Evolutionary conservation across 2,888 invertebrate genomes (phyloP), one percentile per base, ranked within the genome.

Genomic region (Phengaris arion): DNA sequence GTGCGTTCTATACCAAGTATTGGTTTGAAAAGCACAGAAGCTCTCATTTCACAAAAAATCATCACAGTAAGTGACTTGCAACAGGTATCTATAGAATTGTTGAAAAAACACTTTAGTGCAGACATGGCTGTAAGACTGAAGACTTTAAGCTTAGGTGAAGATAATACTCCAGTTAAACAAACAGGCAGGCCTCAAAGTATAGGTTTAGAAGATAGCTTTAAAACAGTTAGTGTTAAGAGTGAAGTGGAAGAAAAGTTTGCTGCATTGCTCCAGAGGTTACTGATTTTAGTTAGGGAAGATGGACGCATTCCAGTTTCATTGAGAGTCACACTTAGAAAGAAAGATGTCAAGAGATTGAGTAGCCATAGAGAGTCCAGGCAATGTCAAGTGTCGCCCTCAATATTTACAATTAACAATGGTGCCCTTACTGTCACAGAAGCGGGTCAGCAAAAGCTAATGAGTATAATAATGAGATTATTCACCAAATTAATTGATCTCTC

Each of bases 131-230:
- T 95, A 64, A 94, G 95, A 86, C 89, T 97, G 82, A 95, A 95
- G 83, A 95, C 95, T 78, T 93, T 97, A 82, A 95, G 96, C 79
- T 94, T 95, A 87, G 98, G 97, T n/a, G 95, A 96, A 77, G 98
- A 98, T 86, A 94, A 94, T 79, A 94, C 95, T 78, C 92, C 94
- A 74, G 97, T 98, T 0, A 96, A 97, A 82, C 94, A 95, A 77
- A 95, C 95, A 59, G 97, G 97, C 6, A 96, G 95, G 84, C 97
- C 97, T 13, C 96, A 96, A 85, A 96, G 96, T 78, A 96, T 97
- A 82, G 96, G 97, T 35, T 88, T 97, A 77, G 97, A 97, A 85
- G 97, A 97, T 85, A 95, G 96, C 77, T 97, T 96, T 86, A 95
- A 95, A 82, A 95, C 95, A 76, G 95, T 97, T 74, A 96, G 96